These are phyloP conservation scores for Lathamus discolor DNA, from an alignment of 2,113 vertebrate genomes.

Conservation along the genomic window DNA sequence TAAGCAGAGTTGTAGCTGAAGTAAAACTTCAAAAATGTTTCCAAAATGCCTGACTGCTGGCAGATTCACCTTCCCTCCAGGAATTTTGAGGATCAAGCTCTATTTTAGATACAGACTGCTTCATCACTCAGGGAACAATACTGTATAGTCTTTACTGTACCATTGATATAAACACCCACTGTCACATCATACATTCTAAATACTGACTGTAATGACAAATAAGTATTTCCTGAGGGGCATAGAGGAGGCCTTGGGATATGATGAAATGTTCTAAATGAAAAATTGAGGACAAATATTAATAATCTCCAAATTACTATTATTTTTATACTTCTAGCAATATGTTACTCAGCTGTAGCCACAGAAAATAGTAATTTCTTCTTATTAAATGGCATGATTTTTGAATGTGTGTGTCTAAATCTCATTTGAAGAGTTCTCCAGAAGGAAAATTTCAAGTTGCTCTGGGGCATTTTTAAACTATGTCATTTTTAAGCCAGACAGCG, in stretches of 20 bases:
- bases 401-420: conserved; percentile 1
- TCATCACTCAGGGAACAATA: neutral
- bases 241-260: neutral
- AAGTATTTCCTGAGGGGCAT: neutral
- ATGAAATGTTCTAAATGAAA: conserved; percentile 3
- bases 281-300: neutral
- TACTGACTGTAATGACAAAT: neutral
- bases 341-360: neutral
- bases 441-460: neutral
- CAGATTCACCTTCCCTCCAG: neutral
- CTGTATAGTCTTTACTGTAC: neutral
- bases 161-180: neutral
- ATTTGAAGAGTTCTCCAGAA: neutral
- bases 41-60: neutral
- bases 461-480: conserved; percentile 15
- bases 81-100: neutral
- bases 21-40: neutral
- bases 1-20: neutral
- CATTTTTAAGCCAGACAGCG: neutral
- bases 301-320: conserved; percentile 11
- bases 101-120: neutral
- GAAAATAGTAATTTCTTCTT: neutral
- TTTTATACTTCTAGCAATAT: conserved; percentile 12
- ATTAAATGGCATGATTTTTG: conserved; percentile 21
- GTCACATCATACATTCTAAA: neutral